These are phyloP conservation scores for Lethenteron reissneri DNA, from an alignment of 2,113 vertebrate species.

Conservation along the genomic window DNA sequence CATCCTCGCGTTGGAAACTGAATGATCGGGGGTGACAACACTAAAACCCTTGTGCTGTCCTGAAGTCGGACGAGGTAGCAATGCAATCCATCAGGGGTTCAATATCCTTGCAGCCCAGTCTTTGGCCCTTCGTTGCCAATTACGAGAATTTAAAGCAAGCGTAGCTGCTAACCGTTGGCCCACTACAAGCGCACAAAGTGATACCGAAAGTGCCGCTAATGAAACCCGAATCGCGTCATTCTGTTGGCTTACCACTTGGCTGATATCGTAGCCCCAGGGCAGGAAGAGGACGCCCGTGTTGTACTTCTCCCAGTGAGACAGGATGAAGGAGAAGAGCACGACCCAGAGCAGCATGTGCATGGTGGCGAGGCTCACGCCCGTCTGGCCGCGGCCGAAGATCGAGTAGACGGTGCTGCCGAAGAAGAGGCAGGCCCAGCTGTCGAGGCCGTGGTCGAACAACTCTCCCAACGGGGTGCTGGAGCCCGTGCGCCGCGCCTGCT, in stretches of 20 bases:
- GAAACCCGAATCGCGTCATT: no score
- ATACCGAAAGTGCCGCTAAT: no score
- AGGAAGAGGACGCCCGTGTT: slow-evolving; percentile 92
- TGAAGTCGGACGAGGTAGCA: no score
- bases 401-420: slow-evolving; percentile 94
- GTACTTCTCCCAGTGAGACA: slow-evolving; percentile 98
- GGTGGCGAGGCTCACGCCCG: slow-evolving; percentile 53
- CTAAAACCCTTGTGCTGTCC: no score
- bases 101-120: no score
- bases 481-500: slow-evolving; percentile 80
- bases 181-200: no score
- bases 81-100: no score
- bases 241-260: slow-evolving; percentile 62
- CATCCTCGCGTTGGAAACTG: no score
- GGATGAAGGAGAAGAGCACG: slow-evolving; percentile 90
- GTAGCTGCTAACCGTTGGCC: no score
- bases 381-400: slow-evolving; percentile 62
- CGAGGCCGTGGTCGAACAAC: slow-evolving; percentile 88
- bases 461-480: slow-evolving; percentile 86
- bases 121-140: no score
- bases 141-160: no score
- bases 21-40: no score
- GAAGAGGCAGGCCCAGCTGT: slow-evolving; percentile 92
- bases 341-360: slow-evolving; percentile 84
- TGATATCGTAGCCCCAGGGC: slow-evolving; percentile 95